Conservation (phyloP, 2,797 vertebrate species). For the Podarcis siculus region DNA sequence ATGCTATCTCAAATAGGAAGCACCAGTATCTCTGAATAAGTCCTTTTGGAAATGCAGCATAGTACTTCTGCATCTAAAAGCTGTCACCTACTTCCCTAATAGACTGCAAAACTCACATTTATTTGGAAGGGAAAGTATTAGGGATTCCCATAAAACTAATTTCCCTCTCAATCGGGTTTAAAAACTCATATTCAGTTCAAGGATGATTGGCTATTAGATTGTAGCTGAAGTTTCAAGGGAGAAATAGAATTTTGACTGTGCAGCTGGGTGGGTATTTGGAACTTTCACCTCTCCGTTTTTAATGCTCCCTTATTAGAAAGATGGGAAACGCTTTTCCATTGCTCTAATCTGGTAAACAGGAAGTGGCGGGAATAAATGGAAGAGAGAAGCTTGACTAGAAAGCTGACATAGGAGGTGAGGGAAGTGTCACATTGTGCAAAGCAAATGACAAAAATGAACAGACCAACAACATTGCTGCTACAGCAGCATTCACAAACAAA, state of each 20-base stretch:
- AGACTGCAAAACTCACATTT: constrained; percentile 11
- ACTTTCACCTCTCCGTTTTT: constrained; percentile 24
- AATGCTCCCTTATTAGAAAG: constrained; percentile 9
- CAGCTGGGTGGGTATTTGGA: fast-evolving
- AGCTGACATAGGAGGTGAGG: neutral
- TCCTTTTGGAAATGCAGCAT: neutral
- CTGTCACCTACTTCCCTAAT: constrained; percentile 13
- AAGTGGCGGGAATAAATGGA: constrained; percentile 27
- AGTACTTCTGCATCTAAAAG: constrained; percentile 12
- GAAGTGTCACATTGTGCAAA: neutral
- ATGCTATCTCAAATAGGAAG: constrained; percentile 8
- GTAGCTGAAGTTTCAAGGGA: constrained; percentile 7
- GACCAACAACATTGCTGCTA: neutral
- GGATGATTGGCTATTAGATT: neutral
- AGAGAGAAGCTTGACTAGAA: constrained; percentile 46
- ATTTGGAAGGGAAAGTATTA: constrained; percentile 10
- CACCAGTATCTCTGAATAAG: neutral
- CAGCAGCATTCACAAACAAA: neutral
- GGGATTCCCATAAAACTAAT: constrained; percentile 20
- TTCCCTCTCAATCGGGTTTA: neutral
- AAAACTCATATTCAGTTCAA: constrained; percentile 27
- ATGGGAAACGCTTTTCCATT: constrained; percentile 6
- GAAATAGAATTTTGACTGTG: neutral
- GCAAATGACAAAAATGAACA: neutral
- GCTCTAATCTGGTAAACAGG: constrained; percentile 21